phyloP scores from a whole-genome alignment of 2,888 invertebrate species.

The Bembecia ichneumoniformis region DNA sequence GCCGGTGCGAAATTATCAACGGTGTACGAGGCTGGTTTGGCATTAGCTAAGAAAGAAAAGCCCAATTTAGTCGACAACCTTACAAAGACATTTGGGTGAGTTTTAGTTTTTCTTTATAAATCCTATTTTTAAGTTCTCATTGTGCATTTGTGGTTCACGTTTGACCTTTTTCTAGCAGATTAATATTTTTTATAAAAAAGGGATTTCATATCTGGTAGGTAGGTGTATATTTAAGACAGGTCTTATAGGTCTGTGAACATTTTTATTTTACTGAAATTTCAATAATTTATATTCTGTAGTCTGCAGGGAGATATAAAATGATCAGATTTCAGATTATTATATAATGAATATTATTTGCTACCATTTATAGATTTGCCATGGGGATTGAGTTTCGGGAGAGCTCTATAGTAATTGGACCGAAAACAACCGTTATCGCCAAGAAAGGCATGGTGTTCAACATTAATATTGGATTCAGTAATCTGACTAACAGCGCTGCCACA shows the following conservation, averaged over 20 bases:
- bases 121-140: neutral
- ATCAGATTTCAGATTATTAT: neutral
- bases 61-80: slow-evolving; percentile 89
- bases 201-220: no score
- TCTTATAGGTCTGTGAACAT: no score
- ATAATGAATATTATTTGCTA: neutral
- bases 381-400: slow-evolving; percentile 99
- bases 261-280: no score
- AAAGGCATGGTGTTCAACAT: slow-evolving; percentile 98
- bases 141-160: no score
- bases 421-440: slow-evolving; percentile 82
- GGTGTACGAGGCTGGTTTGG: slow-evolving; percentile 88
- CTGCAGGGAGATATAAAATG: no score
- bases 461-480: slow-evolving; percentile 90
- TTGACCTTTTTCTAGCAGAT: no score
- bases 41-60: slow-evolving; percentile 88
- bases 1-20: slow-evolving; percentile 87
- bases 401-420: slow-evolving; percentile 91
- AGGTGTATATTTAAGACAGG: no score
- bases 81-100: slow-evolving; percentile 91
- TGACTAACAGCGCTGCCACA: slow-evolving; percentile 84
- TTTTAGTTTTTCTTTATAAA: neutral
- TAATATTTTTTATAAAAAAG: no score
- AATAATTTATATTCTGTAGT: no score
- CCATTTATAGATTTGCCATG: slow-evolving; percentile 84